Evolutionary conservation across 2,113 vertebrate genomes (phyloP).

Genomic region (Anarrhichthys ocellatus): DNA sequence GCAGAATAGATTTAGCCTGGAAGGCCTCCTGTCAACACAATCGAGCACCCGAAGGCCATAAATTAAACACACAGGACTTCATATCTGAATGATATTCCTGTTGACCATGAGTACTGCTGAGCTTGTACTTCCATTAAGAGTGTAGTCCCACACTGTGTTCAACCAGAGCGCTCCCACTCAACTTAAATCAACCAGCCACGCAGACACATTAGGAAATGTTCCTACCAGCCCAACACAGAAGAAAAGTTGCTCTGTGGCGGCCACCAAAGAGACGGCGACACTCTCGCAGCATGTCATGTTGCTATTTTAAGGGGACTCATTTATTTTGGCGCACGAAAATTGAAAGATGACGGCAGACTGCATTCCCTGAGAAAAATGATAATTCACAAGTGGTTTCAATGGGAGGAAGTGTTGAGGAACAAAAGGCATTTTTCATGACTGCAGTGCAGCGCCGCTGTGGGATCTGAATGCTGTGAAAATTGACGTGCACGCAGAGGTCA

Average conservation of each 20-base stretch:
- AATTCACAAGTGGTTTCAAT: constrained; percentile 79
- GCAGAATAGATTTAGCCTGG: constrained; percentile 74
- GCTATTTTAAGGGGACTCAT: constrained; percentile 74
- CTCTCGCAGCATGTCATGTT: constrained; percentile 47
- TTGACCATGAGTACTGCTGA: constrained; percentile 71
- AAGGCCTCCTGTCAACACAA: constrained; percentile 72
- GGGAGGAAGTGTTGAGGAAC: constrained; percentile 81
- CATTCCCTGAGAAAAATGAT: constrained; percentile 74
- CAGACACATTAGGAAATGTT: constrained; percentile 59
- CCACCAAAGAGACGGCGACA: constrained; percentile 58
- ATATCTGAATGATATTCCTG: constrained; percentile 66
- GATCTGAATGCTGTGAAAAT: constrained; percentile 73
- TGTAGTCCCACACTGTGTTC: constrained; percentile 43
- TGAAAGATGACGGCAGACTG: constrained; percentile 71
- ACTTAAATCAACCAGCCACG: constrained; percentile 52
- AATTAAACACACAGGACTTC: constrained; percentile 82
- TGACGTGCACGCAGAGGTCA: constrained; percentile 62
- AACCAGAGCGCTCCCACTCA: constrained; percentile 43
- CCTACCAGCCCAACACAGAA: constrained; percentile 26
- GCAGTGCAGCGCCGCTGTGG: constrained; percentile 42
- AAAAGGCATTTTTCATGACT: constrained; percentile 80
- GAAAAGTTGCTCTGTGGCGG: constrained; percentile 48
- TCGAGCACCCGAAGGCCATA: constrained; percentile 74
- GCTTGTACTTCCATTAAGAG: constrained; percentile 68
- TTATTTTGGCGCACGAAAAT: constrained; percentile 66